Conservation (phyloP, 1,140 invertebrate genomes). For the Trinorchestia longiramus region DNA sequence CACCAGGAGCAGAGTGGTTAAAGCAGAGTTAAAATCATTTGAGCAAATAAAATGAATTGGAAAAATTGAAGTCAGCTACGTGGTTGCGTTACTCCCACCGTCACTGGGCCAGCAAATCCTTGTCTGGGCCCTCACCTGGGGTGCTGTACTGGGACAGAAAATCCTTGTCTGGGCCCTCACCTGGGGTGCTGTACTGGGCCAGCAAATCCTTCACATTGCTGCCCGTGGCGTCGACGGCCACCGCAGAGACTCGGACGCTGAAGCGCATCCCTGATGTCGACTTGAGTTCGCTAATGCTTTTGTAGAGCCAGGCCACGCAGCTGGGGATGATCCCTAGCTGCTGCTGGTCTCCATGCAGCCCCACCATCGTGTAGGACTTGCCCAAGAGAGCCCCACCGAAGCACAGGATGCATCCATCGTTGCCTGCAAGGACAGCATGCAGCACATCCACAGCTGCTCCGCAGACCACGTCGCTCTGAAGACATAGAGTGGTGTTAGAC, state of each 20-base stretch:
- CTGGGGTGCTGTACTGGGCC: constrained; percentile 56
- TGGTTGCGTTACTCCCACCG: too few species aligned
- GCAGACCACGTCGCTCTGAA: constrained; percentile 88
- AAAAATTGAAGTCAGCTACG: too few species aligned
- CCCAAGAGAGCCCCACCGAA: constrained; percentile 89
- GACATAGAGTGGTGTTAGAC: too few species aligned
- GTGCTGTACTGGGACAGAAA: too few species aligned
- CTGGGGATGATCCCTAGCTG: constrained; percentile 89
- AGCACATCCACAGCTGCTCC: constrained; percentile 91
- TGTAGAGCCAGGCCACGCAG: constrained; percentile 94
- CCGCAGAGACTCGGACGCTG: constrained; percentile 90
- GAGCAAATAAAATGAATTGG: too few species aligned
- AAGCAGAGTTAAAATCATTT: too few species aligned
- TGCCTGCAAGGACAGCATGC: constrained; percentile 94
- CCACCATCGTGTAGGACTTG: constrained; percentile 93
- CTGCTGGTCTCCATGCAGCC: constrained; percentile 80
- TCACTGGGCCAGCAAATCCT: too few species aligned
- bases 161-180: background rate
- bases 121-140: too few species aligned
- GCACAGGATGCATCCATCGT: constrained; percentile 92
- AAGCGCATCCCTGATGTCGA: constrained; percentile 92
- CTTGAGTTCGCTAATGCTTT: constrained; percentile 91
- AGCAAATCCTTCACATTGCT: constrained; percentile 62
- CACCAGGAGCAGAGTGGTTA: too few species aligned
- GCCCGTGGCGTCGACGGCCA: constrained; percentile 78